Base-by-base conservation (phyloP, 2,888 invertebrate species). In the Odontothrips loti region DNA sequence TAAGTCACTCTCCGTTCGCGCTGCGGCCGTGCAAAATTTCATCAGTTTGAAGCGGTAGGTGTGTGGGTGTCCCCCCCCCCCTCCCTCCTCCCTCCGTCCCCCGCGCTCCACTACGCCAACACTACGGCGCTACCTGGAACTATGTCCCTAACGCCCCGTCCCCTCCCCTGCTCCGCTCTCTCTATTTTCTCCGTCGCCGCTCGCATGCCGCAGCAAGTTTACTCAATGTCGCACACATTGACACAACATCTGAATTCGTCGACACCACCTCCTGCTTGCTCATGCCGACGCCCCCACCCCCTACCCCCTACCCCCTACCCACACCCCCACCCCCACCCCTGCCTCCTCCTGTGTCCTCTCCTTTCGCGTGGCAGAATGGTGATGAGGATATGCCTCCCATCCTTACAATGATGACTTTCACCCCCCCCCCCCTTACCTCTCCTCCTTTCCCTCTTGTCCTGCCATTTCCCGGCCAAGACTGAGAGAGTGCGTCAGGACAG, bases 201-300 rank as follows among this genome's bases (percentile, higher is more conserved):
- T 43, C 34, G 34, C 34, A 43, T 43, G 34, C 34, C 51, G 9
- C 51, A 17, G 51, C 20, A 20, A 51, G 51, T 51, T 51, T 51
- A 51, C 51, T 51, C 51, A 51, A 51, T 51, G 51, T 51, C 51
- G 51, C 51, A 51, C 51, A 51, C 51, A 51, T 51, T 51, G 51
- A 51, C 51, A 51, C 51, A 51, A 51, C 51, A 51, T 51, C 51
- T 51, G 51, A 51, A 51, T 51, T 51, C 51, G 15, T 12, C 51
- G 51, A 51, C 51, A 12, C 51, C 15, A 10, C 51, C 51, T 51
- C 34, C 34, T 43, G 34, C 34, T 43, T 43, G 34, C 34, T 43
- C 34, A 43, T 43, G 34, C 34, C 34, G 34, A 43, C 2, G 34
- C 34, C 34, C 6, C n/a, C n/a, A n/a, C n/a, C n/a, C 34, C 34